Percentiles rank a stretch among this genome's conserved stretches.
Conservation (phyloP, 2,888 invertebrate species). For the Allolobophora icterica region DNA sequence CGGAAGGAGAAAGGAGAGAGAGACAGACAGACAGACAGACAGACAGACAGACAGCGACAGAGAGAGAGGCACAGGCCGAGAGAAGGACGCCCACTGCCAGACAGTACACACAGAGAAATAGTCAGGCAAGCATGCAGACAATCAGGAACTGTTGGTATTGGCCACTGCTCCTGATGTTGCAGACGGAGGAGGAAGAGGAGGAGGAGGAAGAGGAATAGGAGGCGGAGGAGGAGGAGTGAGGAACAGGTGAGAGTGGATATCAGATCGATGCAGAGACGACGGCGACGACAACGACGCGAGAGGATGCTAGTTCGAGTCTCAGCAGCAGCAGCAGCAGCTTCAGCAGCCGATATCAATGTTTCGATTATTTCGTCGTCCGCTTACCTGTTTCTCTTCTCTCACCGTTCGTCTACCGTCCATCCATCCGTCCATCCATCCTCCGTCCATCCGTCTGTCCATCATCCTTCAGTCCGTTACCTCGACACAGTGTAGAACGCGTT, state of each 20-base stretch:
- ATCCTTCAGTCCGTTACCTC: no score
- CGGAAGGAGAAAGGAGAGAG: no score
- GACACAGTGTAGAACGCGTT: no score
- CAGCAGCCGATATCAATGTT: background rate
- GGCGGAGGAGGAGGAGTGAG: background rate
- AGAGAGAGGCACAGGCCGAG: no score
- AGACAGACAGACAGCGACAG: background rate
- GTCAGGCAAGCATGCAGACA: background rate
- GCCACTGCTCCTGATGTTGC: background rate
- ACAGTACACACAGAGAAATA: background rate
- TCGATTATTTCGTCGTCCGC: slow-evolving; percentile 17
- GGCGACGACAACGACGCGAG: slow-evolving; percentile 21
- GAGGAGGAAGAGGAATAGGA: background rate
- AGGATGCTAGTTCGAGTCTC: background rate
- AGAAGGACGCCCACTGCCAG: no score
- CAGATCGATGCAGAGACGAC: slow-evolving; percentile 15
- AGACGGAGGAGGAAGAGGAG: background rate
- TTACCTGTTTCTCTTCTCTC: background rate
- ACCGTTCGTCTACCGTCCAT: background rate
- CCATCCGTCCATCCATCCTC: background rate
- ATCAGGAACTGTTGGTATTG: slow-evolving; percentile 28
- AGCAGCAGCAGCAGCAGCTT: background rate
- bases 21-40: no score
- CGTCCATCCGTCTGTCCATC: background rate
- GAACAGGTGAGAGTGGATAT: background rate